Evolutionary conservation across 1,140 invertebrate genomes (phyloP).

Genomic region (Orussus abietinus): DNA sequence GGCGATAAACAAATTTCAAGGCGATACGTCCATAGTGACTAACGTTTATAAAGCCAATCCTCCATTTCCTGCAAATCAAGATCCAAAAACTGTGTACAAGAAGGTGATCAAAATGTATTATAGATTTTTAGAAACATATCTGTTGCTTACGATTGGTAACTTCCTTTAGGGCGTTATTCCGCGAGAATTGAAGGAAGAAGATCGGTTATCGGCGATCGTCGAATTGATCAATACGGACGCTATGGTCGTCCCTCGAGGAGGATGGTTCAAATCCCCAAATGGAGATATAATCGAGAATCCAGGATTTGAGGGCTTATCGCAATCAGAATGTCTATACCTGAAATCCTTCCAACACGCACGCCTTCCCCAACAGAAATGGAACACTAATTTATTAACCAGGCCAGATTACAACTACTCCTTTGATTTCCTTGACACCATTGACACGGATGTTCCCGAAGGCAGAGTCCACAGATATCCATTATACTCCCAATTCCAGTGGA

Average conservation of each 20-base stretch:
- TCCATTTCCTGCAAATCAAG: constrained; percentile 34
- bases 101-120: too few species aligned
- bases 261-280: constrained; percentile 63
- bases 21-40: constrained; percentile 55
- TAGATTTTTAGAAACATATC: too few species aligned
- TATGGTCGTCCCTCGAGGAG: constrained; percentile 67
- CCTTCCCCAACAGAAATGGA: constrained; percentile 63
- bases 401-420: constrained; percentile 73
- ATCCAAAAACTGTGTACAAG: too few species aligned
- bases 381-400: constrained; percentile 66
- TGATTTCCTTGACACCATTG: constrained; percentile 73
- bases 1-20: constrained; percentile 52
- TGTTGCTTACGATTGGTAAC: too few species aligned
- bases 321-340: constrained; percentile 58
- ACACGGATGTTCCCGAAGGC: constrained; percentile 62
- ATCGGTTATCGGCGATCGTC: constrained; percentile 65
- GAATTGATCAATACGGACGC: constrained; percentile 66
- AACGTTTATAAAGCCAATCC: constrained; percentile 51
- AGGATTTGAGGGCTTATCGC: constrained; percentile 62
- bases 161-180: constrained; percentile 25
- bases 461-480: constrained; percentile 15
- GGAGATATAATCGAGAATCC: constrained; percentile 64
- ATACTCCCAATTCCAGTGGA: too few species aligned
- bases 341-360: constrained; percentile 68
- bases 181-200: constrained; percentile 68